A percentile compares a stretch with the other conserved stretches of the same genome.
Evolutionary conservation across 2,797 vertebrate genomes (phyloP).

Genomic region (Eulemur coronatus): DNA sequence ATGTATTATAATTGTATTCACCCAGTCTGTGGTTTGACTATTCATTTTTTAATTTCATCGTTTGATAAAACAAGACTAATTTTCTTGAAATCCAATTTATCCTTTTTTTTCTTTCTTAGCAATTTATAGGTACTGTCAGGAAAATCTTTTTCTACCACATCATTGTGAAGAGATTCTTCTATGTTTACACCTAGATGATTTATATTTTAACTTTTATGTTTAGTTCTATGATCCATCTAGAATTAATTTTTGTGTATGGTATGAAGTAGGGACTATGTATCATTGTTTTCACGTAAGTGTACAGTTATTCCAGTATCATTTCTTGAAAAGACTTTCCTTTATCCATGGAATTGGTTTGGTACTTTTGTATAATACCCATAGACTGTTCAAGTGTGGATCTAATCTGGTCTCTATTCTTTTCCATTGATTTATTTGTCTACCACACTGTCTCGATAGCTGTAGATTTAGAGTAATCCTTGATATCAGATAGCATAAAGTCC

Average conservation of each 20-base stretch:
- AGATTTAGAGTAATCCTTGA: not conserved
- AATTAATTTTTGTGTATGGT: not conserved
- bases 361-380: not conserved
- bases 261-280: not conserved
- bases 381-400: not conserved
- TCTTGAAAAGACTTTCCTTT: conserved; percentile 9
- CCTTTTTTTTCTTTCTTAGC: not conserved
- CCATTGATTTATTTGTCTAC: conserved; percentile 11
- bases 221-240: not conserved
- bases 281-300: not conserved
- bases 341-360: not conserved
- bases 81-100: not conserved
- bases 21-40: not conserved
- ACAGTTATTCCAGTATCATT: not conserved
- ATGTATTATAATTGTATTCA: not conserved
- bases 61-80: not conserved
- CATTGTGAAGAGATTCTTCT: not conserved
- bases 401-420: not conserved
- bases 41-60: not conserved
- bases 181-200: not conserved
- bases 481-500: not conserved
- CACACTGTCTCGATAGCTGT: not conserved
- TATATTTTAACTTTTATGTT: not conserved
- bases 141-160: not conserved
- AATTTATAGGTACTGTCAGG: not conserved